phyloP scores from a whole-genome alignment of 2,797 vertebrate species.

The Chelmon rostratus region DNA sequence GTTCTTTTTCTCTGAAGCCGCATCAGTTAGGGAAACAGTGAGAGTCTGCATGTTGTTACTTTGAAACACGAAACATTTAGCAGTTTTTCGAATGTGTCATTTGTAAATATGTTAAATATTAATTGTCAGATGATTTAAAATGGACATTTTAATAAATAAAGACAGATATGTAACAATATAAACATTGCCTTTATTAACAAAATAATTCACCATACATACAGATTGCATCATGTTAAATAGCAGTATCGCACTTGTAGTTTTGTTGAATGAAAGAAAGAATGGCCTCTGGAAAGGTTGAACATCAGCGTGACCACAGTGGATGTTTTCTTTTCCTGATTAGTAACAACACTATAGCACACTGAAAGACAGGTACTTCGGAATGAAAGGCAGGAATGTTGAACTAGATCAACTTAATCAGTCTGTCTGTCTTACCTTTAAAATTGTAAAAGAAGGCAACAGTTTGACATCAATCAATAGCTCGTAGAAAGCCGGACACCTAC shows the following conservation, averaged over 20 bases:
- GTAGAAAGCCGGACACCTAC: slow-evolving; percentile 69
- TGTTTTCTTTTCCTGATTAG: slow-evolving; percentile 71
- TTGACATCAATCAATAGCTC: slow-evolving; percentile 69
- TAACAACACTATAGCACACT: slow-evolving; percentile 66
- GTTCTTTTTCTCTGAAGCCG: slow-evolving; percentile 32
- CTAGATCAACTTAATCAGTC: slow-evolving; percentile 48
- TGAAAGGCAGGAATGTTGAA: slow-evolving; percentile 77
- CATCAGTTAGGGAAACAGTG: slow-evolving; percentile 15
- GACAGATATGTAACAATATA: slow-evolving; percentile 68
- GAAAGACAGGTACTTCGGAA: slow-evolving; percentile 60
- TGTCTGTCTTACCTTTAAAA: slow-evolving; percentile 51
- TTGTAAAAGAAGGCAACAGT: slow-evolving; percentile 62
- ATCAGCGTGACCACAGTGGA: slow-evolving; percentile 68
- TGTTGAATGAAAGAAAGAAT: slow-evolving; percentile 54
- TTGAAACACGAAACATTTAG: background rate
- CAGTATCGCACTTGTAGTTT: slow-evolving; percentile 69
- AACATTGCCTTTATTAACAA: slow-evolving; percentile 87
- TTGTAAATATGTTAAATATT: slow-evolving; percentile 16
- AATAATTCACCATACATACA: slow-evolving; percentile 84
- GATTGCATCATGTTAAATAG: slow-evolving; percentile 82
- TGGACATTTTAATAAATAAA: slow-evolving; percentile 26
- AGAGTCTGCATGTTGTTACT: slow-evolving; percentile 3
- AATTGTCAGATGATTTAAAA: background rate
- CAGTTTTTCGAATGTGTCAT: background rate
- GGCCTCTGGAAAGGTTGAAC: slow-evolving; percentile 50